Base-by-base conservation (phyloP, 2,888 invertebrate species). In the Tenthredo livida region DNA sequence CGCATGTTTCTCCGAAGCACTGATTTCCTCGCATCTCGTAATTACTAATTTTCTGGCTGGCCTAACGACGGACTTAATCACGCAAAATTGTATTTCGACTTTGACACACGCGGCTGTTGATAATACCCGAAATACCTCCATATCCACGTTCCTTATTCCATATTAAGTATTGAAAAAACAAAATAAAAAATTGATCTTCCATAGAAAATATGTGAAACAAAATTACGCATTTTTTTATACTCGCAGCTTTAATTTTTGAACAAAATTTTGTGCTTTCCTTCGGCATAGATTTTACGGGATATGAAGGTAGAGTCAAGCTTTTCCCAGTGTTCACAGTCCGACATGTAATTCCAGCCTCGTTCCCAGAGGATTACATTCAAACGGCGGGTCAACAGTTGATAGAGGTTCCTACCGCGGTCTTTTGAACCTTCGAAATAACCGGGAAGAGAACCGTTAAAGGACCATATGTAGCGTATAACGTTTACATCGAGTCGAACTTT, bases 321-420 rank as follows among this genome's bases (percentile, higher is more conserved):
- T 6, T 67, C 67, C 33, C 67, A 43, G 72, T 43, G 43, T 43
- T 73, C 43, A 43, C 40, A 73, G 40, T 73, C 40, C 21, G 43
- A 73, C 72, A 73, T 73, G 72, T 73, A 73, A 73, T 73, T 73
- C 72, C n/a, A 29, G 40, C 40, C 72, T 73, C 43, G 43, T 73
- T 73, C 72, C 43, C 40, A 25, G 72, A 73, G 72, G 72, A 73
- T 43, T 73, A 73, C 72, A 73, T 73, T 43, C 72, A 73, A 73
- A 73, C 72, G 72, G 25, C 40, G 72, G 72, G 72, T 73, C 72
- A 73, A 73, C 72, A 9, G 72, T 73, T 73, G 72, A 73, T 73
- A 43, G 72, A 73, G 72, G 72, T 73, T 33, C 43, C 72, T 73
- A 21, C 72, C 43, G 25, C 40, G 72, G 72, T 73, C 40, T 73